A percentile compares a stretch with the other conserved stretches of the same genome.
Conservation (phyloP, 64 coral and sea anemone species). For the Exaiptasia diaphana region DNA sequence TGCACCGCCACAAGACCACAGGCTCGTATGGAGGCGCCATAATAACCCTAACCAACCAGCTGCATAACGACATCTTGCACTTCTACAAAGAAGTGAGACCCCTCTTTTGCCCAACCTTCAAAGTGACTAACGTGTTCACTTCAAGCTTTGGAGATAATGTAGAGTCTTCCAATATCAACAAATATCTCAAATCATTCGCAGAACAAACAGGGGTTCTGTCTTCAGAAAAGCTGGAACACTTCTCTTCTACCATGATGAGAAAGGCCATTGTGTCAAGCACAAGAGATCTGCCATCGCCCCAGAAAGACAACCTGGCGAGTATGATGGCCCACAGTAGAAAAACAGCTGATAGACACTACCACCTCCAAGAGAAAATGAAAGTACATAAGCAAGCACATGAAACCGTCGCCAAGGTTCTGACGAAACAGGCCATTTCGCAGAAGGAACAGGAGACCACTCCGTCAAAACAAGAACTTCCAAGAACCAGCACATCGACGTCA, state of each 20-base stretch:
- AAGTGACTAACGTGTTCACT: not conserved
- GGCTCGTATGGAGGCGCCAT: not conserved
- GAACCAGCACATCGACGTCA: not conserved
- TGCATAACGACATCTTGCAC: not conserved
- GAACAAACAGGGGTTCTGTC: not conserved
- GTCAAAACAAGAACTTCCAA: not conserved
- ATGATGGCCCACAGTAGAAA: not conserved
- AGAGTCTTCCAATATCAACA: not conserved
- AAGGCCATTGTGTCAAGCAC: not conserved
- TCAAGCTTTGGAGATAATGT: not conserved
- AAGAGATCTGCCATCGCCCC: not conserved
- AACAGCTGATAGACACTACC: not conserved
- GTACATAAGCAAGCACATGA: not conserved
- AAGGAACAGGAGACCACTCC: not conserved
- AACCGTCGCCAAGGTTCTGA: not conserved
- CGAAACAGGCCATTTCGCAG: not conserved
- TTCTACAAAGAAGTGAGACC: not conserved
- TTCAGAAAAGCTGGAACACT: not conserved
- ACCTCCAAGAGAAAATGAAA: not conserved
- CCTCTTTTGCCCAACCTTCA: not conserved
- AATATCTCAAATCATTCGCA: not conserved
- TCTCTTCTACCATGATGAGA: not conserved
- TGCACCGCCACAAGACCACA: not conserved
- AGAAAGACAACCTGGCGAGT: not conserved
- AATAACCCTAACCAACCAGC: not conserved